Evolutionary conservation across 37 sponge, comb jelly and placozoan genomes (phyloP), one percentile per base, ranked within the genome.

Genomic region (Amphimedon queenslandica): DNA sequence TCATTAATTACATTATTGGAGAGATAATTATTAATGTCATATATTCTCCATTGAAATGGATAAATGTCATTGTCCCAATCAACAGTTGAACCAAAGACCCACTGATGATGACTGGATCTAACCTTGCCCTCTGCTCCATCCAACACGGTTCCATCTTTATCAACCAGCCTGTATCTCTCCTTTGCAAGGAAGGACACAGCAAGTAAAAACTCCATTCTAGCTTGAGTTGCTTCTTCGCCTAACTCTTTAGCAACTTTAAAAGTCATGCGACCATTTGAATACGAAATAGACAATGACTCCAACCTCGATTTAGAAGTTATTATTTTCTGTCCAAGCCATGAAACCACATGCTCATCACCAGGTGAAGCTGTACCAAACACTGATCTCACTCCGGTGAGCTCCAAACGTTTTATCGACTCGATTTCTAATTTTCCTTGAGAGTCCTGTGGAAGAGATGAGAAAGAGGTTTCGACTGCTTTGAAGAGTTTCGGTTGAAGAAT

Each of bases 271-370:
- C 43, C 24, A 20, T 40, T 65, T 18, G 42, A 27, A 21, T 51
- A 32, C 20, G 25, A 4, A 5, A 35, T 20, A 6, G 67, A 31
- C 1, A n/a, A 34, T 24, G 42, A 25, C 10, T 34, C 36, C 73
- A 84, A 40, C 40, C 71, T 37, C 5, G 73, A 72, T 57, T 73
- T 39, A 18, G 67, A 65, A 30, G 85, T 65, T 8, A 84, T 55
- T 29, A 84, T 37, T 47, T 63, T 77, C 69, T 84, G 85, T 16
- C 85, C 85, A 40, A 84, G 63, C 67, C 73, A 77, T 27, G 56
- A 56, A 37, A 84, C 53, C 36, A 67, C 63, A 47, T 84, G 85
- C 69, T 72, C 60, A 53, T 84, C 85, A 18, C 69, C 85, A 23
- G 78, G 78, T 1, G 24, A 51, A 28, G 85, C 77, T 21, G 33